Conservation (phyloP, 2,113 vertebrate genomes). For the Setophaga petechia region DNA sequence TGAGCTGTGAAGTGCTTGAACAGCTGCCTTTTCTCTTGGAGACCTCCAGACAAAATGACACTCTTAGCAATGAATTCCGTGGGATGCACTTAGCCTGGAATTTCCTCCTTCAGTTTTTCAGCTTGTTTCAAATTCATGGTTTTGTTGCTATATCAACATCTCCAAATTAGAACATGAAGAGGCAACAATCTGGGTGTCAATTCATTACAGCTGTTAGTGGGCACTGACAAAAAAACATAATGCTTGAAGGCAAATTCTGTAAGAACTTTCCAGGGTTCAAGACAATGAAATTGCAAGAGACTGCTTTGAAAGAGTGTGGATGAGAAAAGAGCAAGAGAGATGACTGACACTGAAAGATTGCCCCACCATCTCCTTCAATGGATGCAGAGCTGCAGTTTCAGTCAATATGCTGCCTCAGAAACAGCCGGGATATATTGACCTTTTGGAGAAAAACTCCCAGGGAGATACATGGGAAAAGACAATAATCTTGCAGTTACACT, state of each 20-base stretch:
- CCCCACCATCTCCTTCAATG: background rate
- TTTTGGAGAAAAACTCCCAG: background rate
- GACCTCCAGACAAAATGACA: conserved; percentile 52
- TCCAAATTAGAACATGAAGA: conserved; percentile 13
- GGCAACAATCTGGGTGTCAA: background rate
- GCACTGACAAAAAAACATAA: background rate
- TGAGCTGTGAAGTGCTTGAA: background rate
- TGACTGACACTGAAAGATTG: background rate
- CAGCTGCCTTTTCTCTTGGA: conserved; percentile 56
- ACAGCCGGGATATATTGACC: background rate
- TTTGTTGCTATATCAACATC: conserved; percentile 21
- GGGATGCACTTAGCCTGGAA: conserved; percentile 29
- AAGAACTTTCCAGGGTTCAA: background rate
- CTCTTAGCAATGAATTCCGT: conserved; percentile 19
- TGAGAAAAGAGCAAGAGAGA: background rate
- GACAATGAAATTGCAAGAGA: background rate
- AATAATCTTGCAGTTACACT: background rate
- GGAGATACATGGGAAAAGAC: background rate
- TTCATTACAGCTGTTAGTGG: conserved; percentile 16
- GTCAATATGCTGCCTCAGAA: background rate
- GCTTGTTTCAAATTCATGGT: conserved; percentile 2
- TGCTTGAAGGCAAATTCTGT: background rate
- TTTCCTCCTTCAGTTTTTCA: background rate
- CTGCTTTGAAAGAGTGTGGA: background rate
- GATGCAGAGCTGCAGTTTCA: background rate